Percentiles rank a stretch among this genome's conserved stretches.
phyloP scores from a whole-genome alignment of 2,888 invertebrate genomes.

The Drosophila gaucha region DNA sequence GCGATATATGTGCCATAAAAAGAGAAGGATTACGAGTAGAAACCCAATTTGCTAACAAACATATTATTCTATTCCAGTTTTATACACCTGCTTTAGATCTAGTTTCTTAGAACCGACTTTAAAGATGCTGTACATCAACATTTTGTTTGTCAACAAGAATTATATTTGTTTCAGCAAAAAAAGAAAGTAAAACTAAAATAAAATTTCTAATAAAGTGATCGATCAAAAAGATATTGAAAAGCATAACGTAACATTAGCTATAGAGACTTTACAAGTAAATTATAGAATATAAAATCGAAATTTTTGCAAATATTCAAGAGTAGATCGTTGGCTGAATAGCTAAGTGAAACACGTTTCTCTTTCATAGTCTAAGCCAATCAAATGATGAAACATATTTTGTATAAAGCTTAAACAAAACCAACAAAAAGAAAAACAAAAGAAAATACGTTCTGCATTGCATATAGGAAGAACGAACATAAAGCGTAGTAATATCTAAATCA shows the following conservation, averaged over 20 bases:
- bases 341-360: slow-evolving; percentile 54
- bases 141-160: too few relatives aligned
- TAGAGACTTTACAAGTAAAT: slow-evolving; percentile 44
- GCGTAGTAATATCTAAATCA: slow-evolving; percentile 79
- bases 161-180: too few relatives aligned
- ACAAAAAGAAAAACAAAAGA: slow-evolving; percentile 13
- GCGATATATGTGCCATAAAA: slow-evolving; percentile 75
- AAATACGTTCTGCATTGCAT: slow-evolving; percentile 55
- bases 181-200: too few relatives aligned
- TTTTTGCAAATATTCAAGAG: slow-evolving; percentile 48
- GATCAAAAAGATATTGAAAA: slow-evolving; percentile 69
- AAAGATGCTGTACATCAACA: slow-evolving; percentile 13
- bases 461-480: slow-evolving; percentile 55
- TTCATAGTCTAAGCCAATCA: slow-evolving; percentile 26
- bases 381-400: slow-evolving; percentile 59
- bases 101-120: slow-evolving; percentile 3
- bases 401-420: slow-evolving; percentile 51
- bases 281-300: slow-evolving; percentile 36
- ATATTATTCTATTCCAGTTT: slow-evolving; percentile 11
- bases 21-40: slow-evolving; percentile 9
- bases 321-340: slow-evolving; percentile 44
- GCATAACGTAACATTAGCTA: slow-evolving; percentile 54
- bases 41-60: slow-evolving; percentile 20
- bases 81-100: slow-evolving; percentile 3
- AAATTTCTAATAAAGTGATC: slow-evolving; percentile 63